Base-by-base conservation (phyloP, 2,113 vertebrate species). In the Bos indicus region DNA sequence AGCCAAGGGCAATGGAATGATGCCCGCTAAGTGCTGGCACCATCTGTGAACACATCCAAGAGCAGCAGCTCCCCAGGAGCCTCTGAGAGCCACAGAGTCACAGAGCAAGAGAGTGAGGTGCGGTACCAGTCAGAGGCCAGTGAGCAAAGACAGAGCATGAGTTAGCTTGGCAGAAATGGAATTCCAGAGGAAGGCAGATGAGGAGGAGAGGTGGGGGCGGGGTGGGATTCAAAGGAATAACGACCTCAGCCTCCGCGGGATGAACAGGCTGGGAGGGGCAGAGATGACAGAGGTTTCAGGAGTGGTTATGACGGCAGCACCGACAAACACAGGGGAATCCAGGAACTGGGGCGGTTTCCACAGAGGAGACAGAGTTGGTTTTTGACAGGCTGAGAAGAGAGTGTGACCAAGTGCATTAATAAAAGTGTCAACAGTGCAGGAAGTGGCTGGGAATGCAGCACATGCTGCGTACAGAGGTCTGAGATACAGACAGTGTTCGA, bases 201-300 rank as follows among this genome's bases (percentile, higher is more conserved):
- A 77, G 5, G 6, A 10, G 1, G 11, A 30, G 33, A 11, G 4
- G 9, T 6, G 8, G 6, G 57, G 4, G 1, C 13, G 1, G 3
- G 21, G 1, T 3, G 8, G 54, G 40, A 43, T 51, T 64, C 86
- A 64, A 87, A 57, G 71, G 64, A 64, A 86, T 21, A 12, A 51
- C 3, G 62, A 71, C 30, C 21, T 78, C 26, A 12, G 71, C 15
- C 3, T 14, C 25, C 17, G 56, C 9, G 51, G 14, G 25, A 78
- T n/a, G 77, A 80, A 17, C 14, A 28, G 10, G 7, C 10, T 56
- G 19, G 56, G 36, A 15, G 16, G 28, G 40, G 21, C 13, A 82
- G 28, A 23, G 48, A 8, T 2, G 19, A 33, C 60, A 25, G 28
- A 40, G 6, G 56, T 60, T 59, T 84, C 28, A 43, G 84, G 30